Base-by-base conservation (phyloP, 2,113 vertebrate species). In the Aphyosemion australe region DNA sequence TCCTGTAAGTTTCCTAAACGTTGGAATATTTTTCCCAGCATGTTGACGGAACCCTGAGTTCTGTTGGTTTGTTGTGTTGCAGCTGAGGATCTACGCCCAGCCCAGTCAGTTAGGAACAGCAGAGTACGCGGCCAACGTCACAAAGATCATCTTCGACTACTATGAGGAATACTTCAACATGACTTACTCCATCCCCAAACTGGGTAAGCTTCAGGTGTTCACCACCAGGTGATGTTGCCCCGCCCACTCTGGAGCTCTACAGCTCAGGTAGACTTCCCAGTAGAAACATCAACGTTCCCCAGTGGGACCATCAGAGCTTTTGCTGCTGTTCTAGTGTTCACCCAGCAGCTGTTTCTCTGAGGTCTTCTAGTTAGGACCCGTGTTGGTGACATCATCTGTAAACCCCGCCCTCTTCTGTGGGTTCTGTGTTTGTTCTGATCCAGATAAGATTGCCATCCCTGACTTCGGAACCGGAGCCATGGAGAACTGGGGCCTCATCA, bases 401-500 rank as follows among this genome's bases (percentile, higher is more conserved):
- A 37, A 12, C 41, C 18, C 5, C 8, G 12, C 11, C 20, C 31
- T 15, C 47, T 41, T 50, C 47, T 51, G 48, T 26, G 3, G 32
- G 14, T 6, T 43, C 12, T 15, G 16, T 67, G 15, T 75, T 21
- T 72, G 12, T 65, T 61, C 49, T 50, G 19, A 79, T 86, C 2
- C 68, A 99, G 97, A 99, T 91, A 88, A 97, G 91, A 99, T 99
- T 37, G 97, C 97, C 71, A 99, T 99, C 83, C 97, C 97, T 83
- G 96, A 99, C 84, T 99, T 99, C 19, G 97, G 97, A 10, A 99
- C 97, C 0, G 97, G 97, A 16, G 97, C 97, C 20, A 99, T 99
- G 97, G 97, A 99, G 83, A 99, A 99, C 92, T 99, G 97, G 97
- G 97, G 97, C 0, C 92, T 99, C 43, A 90, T 99, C 88, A 99